Conservation (phyloP, 2,797 vertebrate species). For the Myotis pilosus region DNA sequence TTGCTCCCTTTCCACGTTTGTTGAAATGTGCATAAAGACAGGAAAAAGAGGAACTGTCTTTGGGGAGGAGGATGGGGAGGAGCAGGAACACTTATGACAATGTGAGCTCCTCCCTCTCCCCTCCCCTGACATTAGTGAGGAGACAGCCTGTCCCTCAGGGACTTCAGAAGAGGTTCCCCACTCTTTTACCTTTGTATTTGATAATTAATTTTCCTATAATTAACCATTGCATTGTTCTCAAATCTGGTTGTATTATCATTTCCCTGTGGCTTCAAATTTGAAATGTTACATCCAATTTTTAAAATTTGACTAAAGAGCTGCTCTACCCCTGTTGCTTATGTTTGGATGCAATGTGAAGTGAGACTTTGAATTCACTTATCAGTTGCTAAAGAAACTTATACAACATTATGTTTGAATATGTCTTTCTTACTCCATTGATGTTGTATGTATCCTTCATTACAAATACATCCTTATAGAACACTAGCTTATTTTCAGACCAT, state of each 20-base stretch:
- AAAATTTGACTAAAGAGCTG: not conserved
- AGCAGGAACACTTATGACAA: not conserved
- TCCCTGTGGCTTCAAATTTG: not conserved
- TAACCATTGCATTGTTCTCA: not conserved
- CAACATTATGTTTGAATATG: not conserved
- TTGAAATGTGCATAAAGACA: too few species aligned
- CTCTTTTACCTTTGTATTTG: not conserved
- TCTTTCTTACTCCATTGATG: not conserved
- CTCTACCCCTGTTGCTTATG: not conserved
- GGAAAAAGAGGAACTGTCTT: too few species aligned
- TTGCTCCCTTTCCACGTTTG: not conserved
- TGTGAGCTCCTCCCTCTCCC: too few species aligned
- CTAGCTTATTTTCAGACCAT: not conserved
- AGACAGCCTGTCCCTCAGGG: not conserved
- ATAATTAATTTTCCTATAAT: not conserved
- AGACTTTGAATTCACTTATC: not conserved
- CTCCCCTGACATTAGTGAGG: not conserved
- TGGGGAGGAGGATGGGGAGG: not conserved
- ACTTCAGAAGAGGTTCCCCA: not conserved
- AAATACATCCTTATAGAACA: not conserved
- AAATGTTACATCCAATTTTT: not conserved
- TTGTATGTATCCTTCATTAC: not conserved
- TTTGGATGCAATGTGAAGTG: not conserved
- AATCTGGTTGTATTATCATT: not conserved
- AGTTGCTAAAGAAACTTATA: not conserved